phyloP scores from a whole-genome alignment of 2,797 vertebrate species.

The Rhincodon typus region DNA sequence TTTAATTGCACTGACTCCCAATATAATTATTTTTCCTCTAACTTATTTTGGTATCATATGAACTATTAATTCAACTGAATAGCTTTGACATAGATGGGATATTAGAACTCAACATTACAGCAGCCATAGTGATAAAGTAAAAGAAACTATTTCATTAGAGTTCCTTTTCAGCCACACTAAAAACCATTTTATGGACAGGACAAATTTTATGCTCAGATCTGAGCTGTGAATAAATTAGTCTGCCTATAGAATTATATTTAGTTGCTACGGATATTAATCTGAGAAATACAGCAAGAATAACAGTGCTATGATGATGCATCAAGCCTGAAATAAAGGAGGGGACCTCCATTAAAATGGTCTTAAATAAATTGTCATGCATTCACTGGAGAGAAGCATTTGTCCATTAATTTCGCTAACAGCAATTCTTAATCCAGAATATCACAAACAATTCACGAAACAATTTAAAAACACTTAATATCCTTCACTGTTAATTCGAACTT shows the following conservation, averaged over 20 bases:
- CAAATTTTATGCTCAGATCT: background rate
- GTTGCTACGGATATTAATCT: background rate
- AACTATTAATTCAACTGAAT: background rate
- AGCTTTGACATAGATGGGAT: background rate
- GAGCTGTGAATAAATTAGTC: conserved; percentile 8
- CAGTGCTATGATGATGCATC: background rate
- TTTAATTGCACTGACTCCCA: background rate
- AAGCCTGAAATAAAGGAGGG: background rate
- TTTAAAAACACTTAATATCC: background rate
- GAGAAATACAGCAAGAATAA: background rate
- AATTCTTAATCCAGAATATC: background rate
- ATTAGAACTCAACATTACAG: background rate
- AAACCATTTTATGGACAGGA: background rate
- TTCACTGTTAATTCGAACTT: no score
- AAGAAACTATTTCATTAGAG: background rate
- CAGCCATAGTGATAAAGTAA: background rate
- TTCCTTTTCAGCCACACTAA: background rate
- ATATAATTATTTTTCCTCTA: background rate
- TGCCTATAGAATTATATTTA: background rate
- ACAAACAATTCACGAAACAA: background rate
- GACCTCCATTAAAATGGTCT: background rate
- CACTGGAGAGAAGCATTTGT: background rate
- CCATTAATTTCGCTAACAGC: background rate
- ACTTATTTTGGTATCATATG: background rate
- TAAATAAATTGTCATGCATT: background rate